Percentiles rank a stretch among this genome's conserved stretches.
Conservation (phyloP, 2,797 vertebrate genomes). For the Clarias fuscus region DNA sequence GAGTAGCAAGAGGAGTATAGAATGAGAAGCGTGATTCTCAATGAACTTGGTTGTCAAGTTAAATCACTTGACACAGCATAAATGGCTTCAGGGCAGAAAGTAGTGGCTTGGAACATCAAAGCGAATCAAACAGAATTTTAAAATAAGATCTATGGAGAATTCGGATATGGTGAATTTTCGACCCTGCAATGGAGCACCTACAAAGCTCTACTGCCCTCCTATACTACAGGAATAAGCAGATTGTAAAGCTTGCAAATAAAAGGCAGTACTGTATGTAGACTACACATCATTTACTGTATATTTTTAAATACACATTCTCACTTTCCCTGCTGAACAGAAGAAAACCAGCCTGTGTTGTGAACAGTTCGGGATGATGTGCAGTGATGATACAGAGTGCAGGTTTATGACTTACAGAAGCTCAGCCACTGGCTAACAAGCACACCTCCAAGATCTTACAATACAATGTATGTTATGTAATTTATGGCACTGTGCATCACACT, state of each 20-base stretch:
- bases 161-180: not conserved
- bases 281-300: not conserved
- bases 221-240: not conserved
- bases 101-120: not conserved
- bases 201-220: not conserved
- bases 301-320: not conserved
- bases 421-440: not conserved
- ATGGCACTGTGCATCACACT: not conserved
- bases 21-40: not conserved
- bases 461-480: not conserved
- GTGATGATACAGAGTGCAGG: not conserved
- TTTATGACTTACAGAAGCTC: not conserved
- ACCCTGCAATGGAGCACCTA: not conserved
- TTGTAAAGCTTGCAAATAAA: not conserved
- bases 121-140: constrained; percentile 14
- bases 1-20: not conserved
- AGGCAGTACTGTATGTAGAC: not conserved
- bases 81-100: constrained; percentile 3
- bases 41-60: not conserved
- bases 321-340: not conserved
- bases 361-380: not conserved
- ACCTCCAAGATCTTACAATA: not conserved
- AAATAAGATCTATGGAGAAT: not conserved
- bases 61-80: not conserved
- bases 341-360: not conserved